A percentile compares a stretch with the other conserved stretches of the same genome.
phyloP scores from a whole-genome alignment of 2,797 vertebrate species.

The Calcarius lapponicus region DNA sequence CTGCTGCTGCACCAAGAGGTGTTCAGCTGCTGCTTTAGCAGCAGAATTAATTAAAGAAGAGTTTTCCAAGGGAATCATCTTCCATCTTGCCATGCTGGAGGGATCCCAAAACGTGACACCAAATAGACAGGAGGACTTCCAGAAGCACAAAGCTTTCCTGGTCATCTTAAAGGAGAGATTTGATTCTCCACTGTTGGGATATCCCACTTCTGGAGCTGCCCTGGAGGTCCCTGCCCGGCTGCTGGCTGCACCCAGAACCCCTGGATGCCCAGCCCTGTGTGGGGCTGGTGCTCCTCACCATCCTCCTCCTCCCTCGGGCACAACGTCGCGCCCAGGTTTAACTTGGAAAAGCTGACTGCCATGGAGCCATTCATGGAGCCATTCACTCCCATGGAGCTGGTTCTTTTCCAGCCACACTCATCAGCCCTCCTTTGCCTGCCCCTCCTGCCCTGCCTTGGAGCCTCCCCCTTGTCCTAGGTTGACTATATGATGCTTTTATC shows the following conservation, averaged over 20 bases:
- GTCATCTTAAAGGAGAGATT: neutral
- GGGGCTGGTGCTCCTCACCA: neutral
- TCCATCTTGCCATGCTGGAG: neutral
- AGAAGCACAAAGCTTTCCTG: neutral
- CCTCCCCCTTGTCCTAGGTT: neutral
- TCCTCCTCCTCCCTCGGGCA: neutral
- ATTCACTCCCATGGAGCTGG: neutral
- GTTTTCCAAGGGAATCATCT: neutral
- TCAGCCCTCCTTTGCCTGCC: neutral
- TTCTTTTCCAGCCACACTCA: constrained; percentile 17
- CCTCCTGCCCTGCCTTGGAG: neutral
- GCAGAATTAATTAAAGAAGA: neutral
- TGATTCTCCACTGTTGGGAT: neutral
- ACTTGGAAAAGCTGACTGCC: neutral
- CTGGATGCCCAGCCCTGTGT: neutral
- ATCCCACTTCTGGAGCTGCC: neutral
- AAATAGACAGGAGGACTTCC: neutral
- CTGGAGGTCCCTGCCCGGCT: neutral
- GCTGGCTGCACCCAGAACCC: neutral
- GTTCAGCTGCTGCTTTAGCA: neutral
- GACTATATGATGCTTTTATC: too few relatives aligned
- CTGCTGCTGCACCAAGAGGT: neutral
- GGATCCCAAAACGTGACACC: neutral
- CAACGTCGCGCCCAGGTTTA: neutral
- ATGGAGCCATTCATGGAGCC: neutral